These are phyloP conservation scores for Xyliphius kryptos DNA, from an alignment of 2,113 vertebrate genomes.

Conservation along the genomic window DNA sequence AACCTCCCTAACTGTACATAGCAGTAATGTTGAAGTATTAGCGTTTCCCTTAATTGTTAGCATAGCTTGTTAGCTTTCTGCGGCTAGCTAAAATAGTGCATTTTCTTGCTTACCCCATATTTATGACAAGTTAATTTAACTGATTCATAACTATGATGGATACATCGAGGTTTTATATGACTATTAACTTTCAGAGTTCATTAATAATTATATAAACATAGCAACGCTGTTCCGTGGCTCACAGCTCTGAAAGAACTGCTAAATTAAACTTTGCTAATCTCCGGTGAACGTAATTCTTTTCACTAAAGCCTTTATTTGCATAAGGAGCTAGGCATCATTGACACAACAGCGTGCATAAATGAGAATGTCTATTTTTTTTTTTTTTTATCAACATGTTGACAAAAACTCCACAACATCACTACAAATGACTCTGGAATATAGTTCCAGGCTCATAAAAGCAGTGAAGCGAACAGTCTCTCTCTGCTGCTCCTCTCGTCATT, in stretches of 20 bases:
- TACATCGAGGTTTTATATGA: no score
- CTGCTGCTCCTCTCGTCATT: slow-evolving; percentile 44
- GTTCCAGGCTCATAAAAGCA: slow-evolving; percentile 57
- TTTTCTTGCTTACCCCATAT: no score
- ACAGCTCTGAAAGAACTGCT: background rate
- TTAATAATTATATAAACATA: no score
- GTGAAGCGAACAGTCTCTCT: slow-evolving; percentile 59
- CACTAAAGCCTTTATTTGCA: slow-evolving; percentile 56
- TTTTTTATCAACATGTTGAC: slow-evolving; percentile 56
- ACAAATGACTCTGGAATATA: slow-evolving; percentile 45
- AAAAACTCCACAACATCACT: slow-evolving; percentile 45
- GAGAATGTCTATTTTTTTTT: slow-evolving; percentile 27
- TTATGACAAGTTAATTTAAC: no score
- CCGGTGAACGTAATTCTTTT: slow-evolving; percentile 45
- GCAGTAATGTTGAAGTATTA: no score
- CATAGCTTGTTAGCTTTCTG: no score
- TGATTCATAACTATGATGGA: no score
- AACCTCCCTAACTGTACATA: no score
- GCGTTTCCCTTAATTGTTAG: no score
- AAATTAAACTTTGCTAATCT: slow-evolving; percentile 49
- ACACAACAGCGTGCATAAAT: slow-evolving; percentile 51
- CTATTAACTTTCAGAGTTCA: no score
- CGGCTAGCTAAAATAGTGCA: no score
- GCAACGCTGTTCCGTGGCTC: background rate
- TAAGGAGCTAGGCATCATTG: slow-evolving; percentile 45